phyloP scores from a whole-genome alignment of 2,113 vertebrate species.

The Bos indicus region DNA sequence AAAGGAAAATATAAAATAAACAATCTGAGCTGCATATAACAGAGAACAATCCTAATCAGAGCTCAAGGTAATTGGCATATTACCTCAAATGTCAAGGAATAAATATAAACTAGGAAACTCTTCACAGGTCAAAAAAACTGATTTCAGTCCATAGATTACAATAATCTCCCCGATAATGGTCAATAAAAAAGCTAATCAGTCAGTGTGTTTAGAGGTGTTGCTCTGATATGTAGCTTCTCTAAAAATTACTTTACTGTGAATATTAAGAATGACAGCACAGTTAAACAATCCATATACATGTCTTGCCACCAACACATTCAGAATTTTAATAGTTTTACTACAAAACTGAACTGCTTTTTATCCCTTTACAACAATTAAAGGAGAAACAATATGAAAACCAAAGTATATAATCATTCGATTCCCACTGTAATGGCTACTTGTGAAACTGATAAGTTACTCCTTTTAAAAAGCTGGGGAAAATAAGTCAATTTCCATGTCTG shows the following conservation, averaged over 20 bases:
- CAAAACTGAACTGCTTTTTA: conserved; percentile 77
- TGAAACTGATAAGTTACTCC: conserved; percentile 28
- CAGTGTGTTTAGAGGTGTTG: conserved; percentile 89
- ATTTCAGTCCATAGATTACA: conserved; percentile 89
- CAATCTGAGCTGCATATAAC: conserved; percentile 74
- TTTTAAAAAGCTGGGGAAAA: conserved; percentile 34
- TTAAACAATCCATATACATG: conserved; percentile 95
- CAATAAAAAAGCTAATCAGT: conserved; percentile 92
- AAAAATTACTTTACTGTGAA: conserved; percentile 92
- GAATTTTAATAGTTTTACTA: conserved; percentile 91
- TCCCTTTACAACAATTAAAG: conserved; percentile 67
- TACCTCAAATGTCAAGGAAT: conserved; percentile 87
- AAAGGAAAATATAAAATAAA: conserved; percentile 77
- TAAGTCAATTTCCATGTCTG: not conserved
- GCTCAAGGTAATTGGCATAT: conserved; percentile 85
- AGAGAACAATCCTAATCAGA: conserved; percentile 81
- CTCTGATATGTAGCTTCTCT: conserved; percentile 90
- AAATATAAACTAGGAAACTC: conserved; percentile 88
- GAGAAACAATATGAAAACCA: conserved; percentile 63
- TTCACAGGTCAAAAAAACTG: conserved; percentile 86
- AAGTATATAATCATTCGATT: conserved; percentile 51
- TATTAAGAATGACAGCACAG: conserved; percentile 98
- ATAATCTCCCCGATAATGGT: conserved; percentile 89
- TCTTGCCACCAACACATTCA: conserved; percentile 87
- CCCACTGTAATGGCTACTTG: conserved; percentile 25